These are phyloP conservation scores for Euspilapteryx auroguttella DNA, from an alignment of 2,888 invertebrate genomes.

Conservation along the genomic window DNA sequence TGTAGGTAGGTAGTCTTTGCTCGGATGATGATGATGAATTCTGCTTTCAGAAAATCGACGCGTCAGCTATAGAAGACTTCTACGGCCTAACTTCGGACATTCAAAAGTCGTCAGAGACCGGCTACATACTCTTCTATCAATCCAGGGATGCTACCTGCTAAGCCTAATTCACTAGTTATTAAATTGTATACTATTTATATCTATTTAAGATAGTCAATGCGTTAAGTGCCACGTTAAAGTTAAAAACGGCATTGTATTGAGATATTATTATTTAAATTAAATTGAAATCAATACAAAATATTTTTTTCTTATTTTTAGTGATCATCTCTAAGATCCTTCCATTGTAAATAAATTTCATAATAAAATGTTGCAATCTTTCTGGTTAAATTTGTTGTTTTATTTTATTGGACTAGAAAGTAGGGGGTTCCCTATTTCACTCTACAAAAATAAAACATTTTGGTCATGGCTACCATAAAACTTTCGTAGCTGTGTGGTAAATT, in stretches of 20 bases:
- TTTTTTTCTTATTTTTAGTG: constrained; percentile 21
- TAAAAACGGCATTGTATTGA: constrained; percentile 45
- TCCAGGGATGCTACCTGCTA: constrained; percentile 77
- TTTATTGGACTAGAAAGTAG: no score
- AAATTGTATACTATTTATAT: constrained; percentile 40
- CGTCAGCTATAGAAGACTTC: constrained; percentile 98
- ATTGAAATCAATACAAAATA: not conserved
- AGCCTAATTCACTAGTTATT: constrained; percentile 37
- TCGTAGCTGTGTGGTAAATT: no score
- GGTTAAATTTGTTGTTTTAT: constrained; percentile 1
- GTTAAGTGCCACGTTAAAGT: constrained; percentile 48
- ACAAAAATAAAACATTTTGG: no score
- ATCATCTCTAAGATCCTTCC: no score
- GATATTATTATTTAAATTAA: constrained; percentile 27
- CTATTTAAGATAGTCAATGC: constrained; percentile 28
- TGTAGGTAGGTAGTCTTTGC: no score
- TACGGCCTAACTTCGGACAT: constrained; percentile 98
- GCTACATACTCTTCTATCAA: constrained; percentile 99
- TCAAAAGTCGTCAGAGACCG: constrained; percentile 99
- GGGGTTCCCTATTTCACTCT: no score
- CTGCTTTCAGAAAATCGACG: constrained; percentile 92
- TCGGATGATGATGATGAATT: no score
- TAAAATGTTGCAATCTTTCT: constrained; percentile 7
- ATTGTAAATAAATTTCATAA: constrained; percentile 8
- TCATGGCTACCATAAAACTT: no score